These are phyloP conservation scores for Agrypnus murinus DNA, from an alignment of 2,888 invertebrate genomes.

Conservation along the genomic window DNA sequence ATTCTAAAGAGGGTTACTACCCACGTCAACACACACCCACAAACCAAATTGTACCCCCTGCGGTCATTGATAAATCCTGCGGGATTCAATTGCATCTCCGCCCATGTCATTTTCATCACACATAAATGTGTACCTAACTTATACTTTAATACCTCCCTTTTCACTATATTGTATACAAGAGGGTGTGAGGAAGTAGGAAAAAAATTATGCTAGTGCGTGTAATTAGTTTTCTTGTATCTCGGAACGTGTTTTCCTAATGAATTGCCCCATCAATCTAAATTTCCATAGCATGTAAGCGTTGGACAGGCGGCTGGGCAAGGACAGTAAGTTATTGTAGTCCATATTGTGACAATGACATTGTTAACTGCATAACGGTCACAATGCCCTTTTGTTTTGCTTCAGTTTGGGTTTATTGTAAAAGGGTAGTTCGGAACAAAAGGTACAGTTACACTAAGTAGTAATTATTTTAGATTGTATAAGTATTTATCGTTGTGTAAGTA, in stretches of 20 bases:
- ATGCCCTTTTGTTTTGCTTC: constrained; percentile 66
- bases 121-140: background rate
- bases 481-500: constrained; percentile 25
- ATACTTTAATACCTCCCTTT: constrained; percentile 10
- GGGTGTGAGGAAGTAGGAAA: constrained; percentile 7
- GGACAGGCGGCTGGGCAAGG: constrained; percentile 62
- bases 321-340: constrained; percentile 64
- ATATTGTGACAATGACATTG: constrained; percentile 64
- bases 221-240: constrained; percentile 48
- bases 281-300: constrained; percentile 54
- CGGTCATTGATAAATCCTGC: constrained; percentile 43
- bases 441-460: constrained; percentile 61
- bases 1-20: constrained; percentile 40
- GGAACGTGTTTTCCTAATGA: constrained; percentile 45
- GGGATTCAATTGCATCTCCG: constrained; percentile 45
- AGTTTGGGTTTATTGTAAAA: constrained; percentile 67
- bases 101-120: constrained; percentile 40
- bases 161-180: constrained; percentile 2
- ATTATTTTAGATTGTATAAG: constrained; percentile 49
- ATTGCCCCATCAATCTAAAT: constrained; percentile 58
- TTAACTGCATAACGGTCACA: constrained; percentile 68
- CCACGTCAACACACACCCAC: constrained; percentile 56
- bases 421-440: constrained; percentile 62
- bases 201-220: constrained; percentile 22
- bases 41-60: constrained; percentile 58